Evolutionary conservation across 2,113 vertebrate species (phyloP).

Genomic region (Procavia capensis): DNA sequence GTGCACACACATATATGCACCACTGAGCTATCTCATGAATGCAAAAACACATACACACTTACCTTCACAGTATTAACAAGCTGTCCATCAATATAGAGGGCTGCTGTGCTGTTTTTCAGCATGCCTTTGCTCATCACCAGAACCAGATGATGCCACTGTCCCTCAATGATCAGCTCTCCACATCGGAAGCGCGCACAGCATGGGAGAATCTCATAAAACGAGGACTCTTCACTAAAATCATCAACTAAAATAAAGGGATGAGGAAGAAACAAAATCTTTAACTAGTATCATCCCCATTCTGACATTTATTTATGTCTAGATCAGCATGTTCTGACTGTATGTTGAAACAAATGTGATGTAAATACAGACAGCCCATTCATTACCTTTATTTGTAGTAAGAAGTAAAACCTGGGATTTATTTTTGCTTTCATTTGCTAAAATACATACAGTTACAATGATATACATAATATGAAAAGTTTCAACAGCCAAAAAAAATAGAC

Average conservation of each 20-base stretch:
- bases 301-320: not conserved
- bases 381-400: not conserved
- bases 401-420: not conserved
- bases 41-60: not conserved
- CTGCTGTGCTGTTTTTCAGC: constrained; percentile 98
- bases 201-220: constrained; percentile 98
- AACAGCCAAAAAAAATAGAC: not conserved
- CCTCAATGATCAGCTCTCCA: constrained; percentile 95
- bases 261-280: not conserved
- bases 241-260: constrained; percentile 88
- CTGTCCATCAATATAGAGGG: constrained; percentile 96
- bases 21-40: not conserved
- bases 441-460: not conserved
- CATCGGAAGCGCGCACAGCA: constrained; percentile 98
- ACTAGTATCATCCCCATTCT: not conserved
- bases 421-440: constrained; percentile 23
- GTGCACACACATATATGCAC: no score
- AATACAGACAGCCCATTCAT: not conserved
- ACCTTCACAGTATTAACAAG: constrained; percentile 98
- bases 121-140: constrained; percentile 99
- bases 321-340: not conserved
- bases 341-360: not conserved
- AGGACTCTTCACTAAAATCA: constrained; percentile 97
- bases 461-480: no score
- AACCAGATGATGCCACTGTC: constrained; percentile 98